Base-by-base conservation (phyloP, 2,797 vertebrate species). In the Pseudochirops corinnae region DNA sequence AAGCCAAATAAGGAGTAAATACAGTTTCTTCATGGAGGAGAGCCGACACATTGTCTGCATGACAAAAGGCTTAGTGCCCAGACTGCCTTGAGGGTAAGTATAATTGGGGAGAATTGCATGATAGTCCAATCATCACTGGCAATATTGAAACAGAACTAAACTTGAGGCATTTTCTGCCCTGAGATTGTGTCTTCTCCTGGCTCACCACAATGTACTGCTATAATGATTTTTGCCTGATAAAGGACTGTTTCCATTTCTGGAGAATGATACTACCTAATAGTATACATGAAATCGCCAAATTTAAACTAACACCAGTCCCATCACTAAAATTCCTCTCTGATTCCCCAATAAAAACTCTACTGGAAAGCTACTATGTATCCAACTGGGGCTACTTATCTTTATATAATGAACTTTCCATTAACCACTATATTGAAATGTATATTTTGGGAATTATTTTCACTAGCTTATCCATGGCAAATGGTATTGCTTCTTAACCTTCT, bases 221-320 rank as follows among this genome's bases (percentile, higher is more conserved):
- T 95, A 96, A 95, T 67, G 97, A 93, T 29, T 97, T 97, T 92
- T 93, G 96, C 28, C 82, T 96, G 94, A 95, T 96, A 96, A 93
- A 95, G 74, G 91, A 28, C 95, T 93, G 96, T 97, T 98, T 96
- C 96, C 97, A 94, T 96, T 95, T 95, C 39, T 56, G 90, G 93
- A 96, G 33, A 87, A 33, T 94, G 1, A 93, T n/a, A 93, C 96
- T 55, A 87, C n/a, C 10, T 94, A 57, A 92, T 96, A 96, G 62
- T 94, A 95, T 92, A 95, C 96, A 95, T 91, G 53, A 52, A 97
- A 55, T 74, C 91, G 94, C 53, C 1, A 55, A 96, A 62, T 60
- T 60, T 96, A 93, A 7, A 93, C 57, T 91, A 93, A 56, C 87
- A 95, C 3, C 60, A 91, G 24, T 1, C 39, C 39, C 74, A 50